Evolutionary conservation across 1,140 invertebrate species (phyloP), one percentile per base, ranked within the genome.

Genomic region (Trypoxylus dichotomus): DNA sequence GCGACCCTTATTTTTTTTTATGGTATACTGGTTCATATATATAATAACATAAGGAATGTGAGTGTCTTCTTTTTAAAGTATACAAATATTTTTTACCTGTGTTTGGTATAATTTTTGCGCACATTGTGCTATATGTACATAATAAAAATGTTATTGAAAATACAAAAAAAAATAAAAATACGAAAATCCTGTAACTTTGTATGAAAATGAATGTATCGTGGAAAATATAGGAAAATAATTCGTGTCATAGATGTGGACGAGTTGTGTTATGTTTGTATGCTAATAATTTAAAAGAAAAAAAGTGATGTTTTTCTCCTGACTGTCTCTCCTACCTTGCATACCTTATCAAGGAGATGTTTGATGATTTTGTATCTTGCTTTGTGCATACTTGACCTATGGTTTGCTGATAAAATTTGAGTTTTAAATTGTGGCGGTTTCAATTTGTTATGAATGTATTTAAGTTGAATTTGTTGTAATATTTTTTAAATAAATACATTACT

Each of bases 1-100:
- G 60, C 71, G 68, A 15, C 60, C 75, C 76, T 77, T 77, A 77
- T 77, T 76, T 77, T 77, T 77, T 71, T 77, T 71, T 77, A 77
- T 77, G 71, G 21, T 29, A 68, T 68, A 68, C 10, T 27, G 19
- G 15, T 54, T 19, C 47, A n/a, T 47, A 47, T 13, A n/a, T 54
- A 19, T 54, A 27, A 68, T 24, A 68, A 68, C 76, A 77, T 77
- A 77, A 77, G 60, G 76, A 60, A 77, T 68, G 41, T 77, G 76
- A 77, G 76, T 72, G 76, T 76, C 60, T 68, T 29, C 60, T 68
- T 68, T 68, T 68, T 68, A 27, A 68, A 68, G 60, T 68, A 68
- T 68, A 29, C 7, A 54, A 1, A 68, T 68, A 68, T 68, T 68
- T 68, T 68, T 68, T 68, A 68, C 60, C 24, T 68, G 60, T 68